These are phyloP conservation scores for Rhagonycha fulva DNA, from an alignment of 2,888 invertebrate genomes.

Conservation along the genomic window DNA sequence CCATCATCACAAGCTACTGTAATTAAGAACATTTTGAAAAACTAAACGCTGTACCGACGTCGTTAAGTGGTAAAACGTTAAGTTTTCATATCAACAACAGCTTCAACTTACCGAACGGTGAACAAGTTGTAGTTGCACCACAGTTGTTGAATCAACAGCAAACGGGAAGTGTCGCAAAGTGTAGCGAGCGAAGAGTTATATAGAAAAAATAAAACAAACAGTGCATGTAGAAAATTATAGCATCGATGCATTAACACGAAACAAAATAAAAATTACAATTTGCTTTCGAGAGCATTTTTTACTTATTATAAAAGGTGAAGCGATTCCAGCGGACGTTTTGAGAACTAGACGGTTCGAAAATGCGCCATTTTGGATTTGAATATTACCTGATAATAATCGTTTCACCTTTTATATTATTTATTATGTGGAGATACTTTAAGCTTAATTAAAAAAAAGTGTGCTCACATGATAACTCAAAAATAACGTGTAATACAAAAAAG, in stretches of 20 bases:
- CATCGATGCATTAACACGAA: constrained; percentile 12
- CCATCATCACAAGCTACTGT: neutral
- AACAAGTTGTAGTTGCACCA: constrained; percentile 42
- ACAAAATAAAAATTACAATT: constrained; percentile 3
- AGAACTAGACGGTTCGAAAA: constrained; percentile 2
- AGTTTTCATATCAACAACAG: constrained; percentile 32
- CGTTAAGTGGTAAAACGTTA: constrained; percentile 18
- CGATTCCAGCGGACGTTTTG: neutral
- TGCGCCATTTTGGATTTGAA: neutral
- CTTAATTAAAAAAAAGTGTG: neutral
- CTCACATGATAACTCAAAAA: constrained; percentile 1
- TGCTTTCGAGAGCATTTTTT: neutral
- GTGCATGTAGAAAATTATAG: constrained; percentile 57
- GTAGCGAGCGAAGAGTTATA: constrained; percentile 55
- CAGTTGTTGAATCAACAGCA: constrained; percentile 48
- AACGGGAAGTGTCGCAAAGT: constrained; percentile 54
- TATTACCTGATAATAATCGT: neutral
- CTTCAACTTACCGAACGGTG: constrained; percentile 54
- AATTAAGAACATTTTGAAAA: neutral
- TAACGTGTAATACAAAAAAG: neutral
- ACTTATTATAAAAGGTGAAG: neutral
- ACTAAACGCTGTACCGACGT: neutral
- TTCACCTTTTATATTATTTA: neutral
- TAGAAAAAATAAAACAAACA: constrained; percentile 57
- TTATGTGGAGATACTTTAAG: constrained; percentile 18